Conservation (phyloP, 2,888 invertebrate genomes). For the Hanleya hanleyi region DNA sequence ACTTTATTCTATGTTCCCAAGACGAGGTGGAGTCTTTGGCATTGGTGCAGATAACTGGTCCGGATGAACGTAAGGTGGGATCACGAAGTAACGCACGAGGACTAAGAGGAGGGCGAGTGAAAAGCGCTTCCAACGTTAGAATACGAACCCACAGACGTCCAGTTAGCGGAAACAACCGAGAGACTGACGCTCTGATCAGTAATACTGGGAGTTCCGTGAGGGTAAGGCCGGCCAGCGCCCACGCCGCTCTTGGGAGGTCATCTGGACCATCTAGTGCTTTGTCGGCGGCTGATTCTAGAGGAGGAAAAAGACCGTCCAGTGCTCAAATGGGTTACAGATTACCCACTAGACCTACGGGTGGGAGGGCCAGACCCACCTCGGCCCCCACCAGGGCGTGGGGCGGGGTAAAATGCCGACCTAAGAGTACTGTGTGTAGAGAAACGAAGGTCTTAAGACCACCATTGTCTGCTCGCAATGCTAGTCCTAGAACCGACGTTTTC, state of each 20-base stretch:
- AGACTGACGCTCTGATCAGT: conserved; percentile 23
- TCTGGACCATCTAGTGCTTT: neutral
- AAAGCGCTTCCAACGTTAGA: conserved; percentile 39
- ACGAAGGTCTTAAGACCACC: conserved; percentile 12
- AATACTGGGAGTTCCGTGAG: conserved; percentile 30
- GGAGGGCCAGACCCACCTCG: conserved; percentile 17
- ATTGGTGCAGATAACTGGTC: conserved; percentile 28
- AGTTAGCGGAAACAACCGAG: neutral
- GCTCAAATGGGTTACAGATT: too few relatives aligned
- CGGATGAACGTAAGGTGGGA: conserved; percentile 21
- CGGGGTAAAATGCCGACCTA: conserved; percentile 27
- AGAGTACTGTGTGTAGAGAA: conserved; percentile 18
- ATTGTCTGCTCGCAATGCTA: conserved; percentile 25
- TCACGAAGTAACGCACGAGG: conserved; percentile 10
- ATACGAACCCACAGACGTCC: conserved; percentile 8
- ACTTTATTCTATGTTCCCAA: conserved; percentile 41
- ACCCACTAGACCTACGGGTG: neutral
- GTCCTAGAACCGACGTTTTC: conserved; percentile 39
- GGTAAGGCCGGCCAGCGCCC: conserved; percentile 15
- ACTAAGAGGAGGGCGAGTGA: conserved; percentile 26
- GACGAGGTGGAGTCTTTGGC: conserved; percentile 42
- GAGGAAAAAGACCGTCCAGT: neutral
- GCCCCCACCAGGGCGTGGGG: conserved; percentile 21
- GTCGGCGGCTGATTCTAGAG: neutral
- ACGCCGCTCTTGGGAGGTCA: neutral